Evolutionary conservation across 2,113 vertebrate genomes (phyloP), one percentile per base, ranked within the genome.

Genomic region (Typhlomys cinereus): DNA sequence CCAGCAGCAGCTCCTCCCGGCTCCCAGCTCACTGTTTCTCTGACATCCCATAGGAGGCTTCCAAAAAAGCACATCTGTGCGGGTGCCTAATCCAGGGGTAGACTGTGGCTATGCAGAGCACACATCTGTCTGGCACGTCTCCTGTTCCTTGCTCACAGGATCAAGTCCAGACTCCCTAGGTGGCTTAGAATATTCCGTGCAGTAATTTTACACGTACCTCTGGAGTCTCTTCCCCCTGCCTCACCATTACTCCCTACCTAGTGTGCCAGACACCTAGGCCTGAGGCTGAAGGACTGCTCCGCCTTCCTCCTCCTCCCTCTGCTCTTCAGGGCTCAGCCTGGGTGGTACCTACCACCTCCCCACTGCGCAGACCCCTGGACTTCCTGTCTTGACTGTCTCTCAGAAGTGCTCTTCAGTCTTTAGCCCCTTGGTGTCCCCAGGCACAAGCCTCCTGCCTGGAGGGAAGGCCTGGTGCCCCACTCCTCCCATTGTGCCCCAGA

Each of bases 391-490:
- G 46, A 57, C 85, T 67, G 17, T n/a, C n/a, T 5, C 48, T 7
- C 13, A 11, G 46, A 3, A 0, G 27, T 59, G 57, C 50, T 36
- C 50, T 15, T n/a, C 36, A 10, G 0, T 0, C 9, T 39, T 75
- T 54, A 66, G 74, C 20, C 7, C 18, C 2, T 62, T n/a, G n/a
- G 21, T n/a, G 54, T n/a, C 59, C 61, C 52, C 9, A 34, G 31
- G 7, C 18, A 10, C 9, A 4, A 17, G 11, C 21, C 31, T 5
- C 23, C 27, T 61, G 5, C 31, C 23, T 39, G 29, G 29, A 62
- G 64, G 61, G 29, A 34, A 44, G 2, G 8, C 50, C 71, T 41
- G 48, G 14, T 1, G 1, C n/a, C n/a, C n/a, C n/a, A n/a, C n/a
- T n/a, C n/a, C n/a, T n/a, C n/a, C n/a, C n/a, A n/a, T n/a, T n/a